These are phyloP conservation scores for Drymodes brunneopygia DNA, from an alignment of 2,113 vertebrate genomes.

Conservation along the genomic window DNA sequence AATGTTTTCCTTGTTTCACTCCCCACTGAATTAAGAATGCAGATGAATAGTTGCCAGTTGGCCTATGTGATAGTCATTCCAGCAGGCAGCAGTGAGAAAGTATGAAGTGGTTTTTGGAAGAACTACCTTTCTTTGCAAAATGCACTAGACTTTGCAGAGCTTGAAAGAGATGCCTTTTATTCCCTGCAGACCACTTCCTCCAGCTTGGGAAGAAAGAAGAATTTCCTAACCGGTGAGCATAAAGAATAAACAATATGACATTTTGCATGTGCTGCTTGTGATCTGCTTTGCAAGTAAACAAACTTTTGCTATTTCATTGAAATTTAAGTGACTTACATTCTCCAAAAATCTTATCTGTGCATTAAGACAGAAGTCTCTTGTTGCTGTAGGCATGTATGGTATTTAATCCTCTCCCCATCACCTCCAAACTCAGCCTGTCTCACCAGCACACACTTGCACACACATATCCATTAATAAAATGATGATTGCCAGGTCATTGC, in stretches of 20 bases:
- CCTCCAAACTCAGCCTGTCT: neutral
- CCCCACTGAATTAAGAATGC: constrained; percentile 67
- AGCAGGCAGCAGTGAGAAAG: constrained; percentile 54
- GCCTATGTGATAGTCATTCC: constrained; percentile 49
- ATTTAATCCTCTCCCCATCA: neutral
- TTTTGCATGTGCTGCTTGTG: neutral
- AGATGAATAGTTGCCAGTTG: constrained; percentile 60
- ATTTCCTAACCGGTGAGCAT: constrained; percentile 14
- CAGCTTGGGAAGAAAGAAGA: constrained; percentile 18
- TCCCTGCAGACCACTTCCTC: constrained; percentile 53
- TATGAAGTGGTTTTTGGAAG: constrained; percentile 59
- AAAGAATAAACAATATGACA: neutral
- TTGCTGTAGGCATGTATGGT: neutral
- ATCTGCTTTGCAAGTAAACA: neutral
- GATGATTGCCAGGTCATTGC: neutral
- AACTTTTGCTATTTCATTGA: neutral
- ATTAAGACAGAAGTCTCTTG: neutral
- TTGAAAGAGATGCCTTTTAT: constrained; percentile 50
- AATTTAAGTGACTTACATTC: neutral
- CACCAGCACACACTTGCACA: neutral
- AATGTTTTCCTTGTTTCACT: constrained; percentile 72
- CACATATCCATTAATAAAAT: neutral
- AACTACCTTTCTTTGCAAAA: constrained; percentile 8
- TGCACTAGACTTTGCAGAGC: neutral
- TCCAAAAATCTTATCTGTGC: neutral